phyloP scores from a whole-genome alignment of 2,797 vertebrate genomes.

The Arctocebus calabarensis region DNA sequence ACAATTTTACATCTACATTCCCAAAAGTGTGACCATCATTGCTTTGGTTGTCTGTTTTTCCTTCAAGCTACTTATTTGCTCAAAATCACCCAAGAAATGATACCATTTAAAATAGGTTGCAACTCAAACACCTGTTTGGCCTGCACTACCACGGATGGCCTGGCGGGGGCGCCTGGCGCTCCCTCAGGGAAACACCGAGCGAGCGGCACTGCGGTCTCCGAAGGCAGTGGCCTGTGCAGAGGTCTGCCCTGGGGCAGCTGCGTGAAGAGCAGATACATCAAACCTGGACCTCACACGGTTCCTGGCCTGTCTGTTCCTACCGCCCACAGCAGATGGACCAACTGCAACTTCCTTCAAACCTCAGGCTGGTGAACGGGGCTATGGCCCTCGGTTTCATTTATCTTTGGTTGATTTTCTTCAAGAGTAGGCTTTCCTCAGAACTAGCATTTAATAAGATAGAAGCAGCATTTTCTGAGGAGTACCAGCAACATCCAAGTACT shows the following conservation, averaged over 20 bases:
- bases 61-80: background rate
- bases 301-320: background rate
- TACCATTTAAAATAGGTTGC: background rate
- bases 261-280: background rate
- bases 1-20: background rate
- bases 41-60: background rate
- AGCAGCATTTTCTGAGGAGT: background rate
- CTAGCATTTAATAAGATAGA: background rate
- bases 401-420: background rate
- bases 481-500: background rate
- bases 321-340: no score
- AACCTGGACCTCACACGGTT: no score
- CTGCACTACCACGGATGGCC: background rate
- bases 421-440: constrained; percentile 3
- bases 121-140: background rate
- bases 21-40: background rate
- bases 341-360: background rate
- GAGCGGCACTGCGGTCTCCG: no score
- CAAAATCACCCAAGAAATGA: background rate
- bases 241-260: background rate
- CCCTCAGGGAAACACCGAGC: background rate
- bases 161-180: background rate
- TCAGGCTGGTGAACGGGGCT: background rate
- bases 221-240: background rate
- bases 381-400: background rate